Evolutionary conservation across 2,113 vertebrate species (phyloP).

Genomic region (Sula dactylatra): DNA sequence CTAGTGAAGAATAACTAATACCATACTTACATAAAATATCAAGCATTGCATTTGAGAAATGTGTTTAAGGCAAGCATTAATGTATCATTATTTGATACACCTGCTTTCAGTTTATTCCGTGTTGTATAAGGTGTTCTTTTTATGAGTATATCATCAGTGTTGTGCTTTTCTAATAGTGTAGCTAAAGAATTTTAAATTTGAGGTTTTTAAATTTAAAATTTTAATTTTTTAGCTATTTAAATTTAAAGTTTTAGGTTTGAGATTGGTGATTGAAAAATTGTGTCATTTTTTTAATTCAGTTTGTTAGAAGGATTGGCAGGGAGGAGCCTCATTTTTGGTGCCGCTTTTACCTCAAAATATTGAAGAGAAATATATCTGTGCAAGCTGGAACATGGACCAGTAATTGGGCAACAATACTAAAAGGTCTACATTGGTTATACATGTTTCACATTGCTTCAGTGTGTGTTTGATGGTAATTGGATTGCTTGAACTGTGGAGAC

Average conservation of each 20-base stretch:
- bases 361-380: not conserved
- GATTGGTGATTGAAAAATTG: not conserved
- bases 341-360: not conserved
- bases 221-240: not conserved
- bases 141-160: not conserved
- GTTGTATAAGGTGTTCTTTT: not conserved
- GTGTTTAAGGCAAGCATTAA: not conserved
- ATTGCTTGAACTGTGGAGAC: not conserved
- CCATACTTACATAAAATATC: not conserved
- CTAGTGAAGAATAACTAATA: not conserved
- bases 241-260: not conserved
- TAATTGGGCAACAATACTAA: not conserved
- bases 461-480: not conserved
- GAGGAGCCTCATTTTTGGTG: not conserved
- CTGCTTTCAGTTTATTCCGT: not conserved
- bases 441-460: not conserved
- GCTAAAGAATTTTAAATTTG: not conserved
- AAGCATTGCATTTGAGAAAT: not conserved
- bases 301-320: not conserved
- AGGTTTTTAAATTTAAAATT: not conserved
- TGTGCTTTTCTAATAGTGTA: not conserved
- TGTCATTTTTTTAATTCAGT: not conserved
- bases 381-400: not conserved
- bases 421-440: not conserved
- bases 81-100: not conserved